A percentile compares a stretch with the other conserved stretches of the same genome.
phyloP scores from a whole-genome alignment of 1,140 invertebrate species.

The Trichonephila inaurata region DNA sequence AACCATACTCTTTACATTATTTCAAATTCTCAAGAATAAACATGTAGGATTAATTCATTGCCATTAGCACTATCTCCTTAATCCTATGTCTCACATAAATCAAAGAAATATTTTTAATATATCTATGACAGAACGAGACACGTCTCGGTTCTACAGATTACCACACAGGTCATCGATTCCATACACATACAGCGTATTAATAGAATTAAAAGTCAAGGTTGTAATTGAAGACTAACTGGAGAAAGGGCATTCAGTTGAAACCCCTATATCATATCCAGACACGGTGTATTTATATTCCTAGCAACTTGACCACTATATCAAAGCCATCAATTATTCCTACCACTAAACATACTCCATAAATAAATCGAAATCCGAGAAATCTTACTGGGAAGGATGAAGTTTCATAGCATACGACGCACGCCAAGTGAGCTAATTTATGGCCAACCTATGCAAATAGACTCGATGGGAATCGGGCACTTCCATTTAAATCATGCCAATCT shows the following conservation, averaged over 20 bases:
- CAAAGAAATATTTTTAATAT: too few species aligned
- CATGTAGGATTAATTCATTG: too few species aligned
- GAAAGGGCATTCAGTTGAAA: neutral
- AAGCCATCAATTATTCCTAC: neutral
- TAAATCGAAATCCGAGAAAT: constrained; percentile 43
- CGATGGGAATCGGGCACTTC: too few species aligned
- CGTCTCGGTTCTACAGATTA: neutral
- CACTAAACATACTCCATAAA: neutral
- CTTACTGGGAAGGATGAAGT: neutral
- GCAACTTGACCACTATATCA: constrained; percentile 15
- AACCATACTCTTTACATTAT: too few species aligned
- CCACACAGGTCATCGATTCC: neutral
- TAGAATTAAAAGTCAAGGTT: constrained; percentile 1
- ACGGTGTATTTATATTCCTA: neutral
- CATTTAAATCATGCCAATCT: constrained; percentile 55
- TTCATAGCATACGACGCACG: neutral
- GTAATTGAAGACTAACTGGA: neutral
- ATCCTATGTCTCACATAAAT: too few species aligned
- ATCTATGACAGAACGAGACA: neutral
- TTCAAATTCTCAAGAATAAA: too few species aligned
- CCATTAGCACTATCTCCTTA: too few species aligned
- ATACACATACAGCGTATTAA: neutral
- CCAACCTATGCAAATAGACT: constrained; percentile 21
- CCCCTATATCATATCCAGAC: neutral
- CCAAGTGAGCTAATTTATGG: constrained; percentile 43